Evolutionary conservation across 2,888 invertebrate genomes (phyloP).

Genomic region (Lasius fuliginosus): DNA sequence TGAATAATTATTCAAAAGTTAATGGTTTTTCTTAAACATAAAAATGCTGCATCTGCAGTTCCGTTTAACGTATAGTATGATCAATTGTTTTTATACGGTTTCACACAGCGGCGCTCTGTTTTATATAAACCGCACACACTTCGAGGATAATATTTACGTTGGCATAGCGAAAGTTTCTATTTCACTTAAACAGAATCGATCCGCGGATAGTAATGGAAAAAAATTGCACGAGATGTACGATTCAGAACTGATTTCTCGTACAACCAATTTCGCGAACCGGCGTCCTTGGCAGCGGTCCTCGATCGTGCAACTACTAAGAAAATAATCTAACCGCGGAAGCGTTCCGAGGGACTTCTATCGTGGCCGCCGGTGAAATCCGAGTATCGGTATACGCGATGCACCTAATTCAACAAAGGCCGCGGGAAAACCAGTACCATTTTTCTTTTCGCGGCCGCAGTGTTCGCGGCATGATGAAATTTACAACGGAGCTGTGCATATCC

Average conservation of each 20-base stretch:
- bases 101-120: slow-evolving; percentile 10
- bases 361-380: slow-evolving; percentile 8
- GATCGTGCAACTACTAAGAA: slow-evolving; percentile 21
- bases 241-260: slow-evolving; percentile 51
- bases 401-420: slow-evolving; percentile 24
- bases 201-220: slow-evolving; percentile 45
- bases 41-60: slow-evolving; percentile 22
- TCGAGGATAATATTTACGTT: slow-evolving; percentile 49
- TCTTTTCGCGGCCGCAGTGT: slow-evolving; percentile 1
- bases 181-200: slow-evolving; percentile 52
- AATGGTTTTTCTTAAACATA: neutral
- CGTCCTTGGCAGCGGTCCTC: slow-evolving; percentile 36
- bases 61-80: slow-evolving; percentile 21
- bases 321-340: slow-evolving; percentile 43
- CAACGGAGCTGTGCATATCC: slow-evolving; percentile 30
- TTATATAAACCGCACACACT: slow-evolving; percentile 39
- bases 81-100: slow-evolving; percentile 41
- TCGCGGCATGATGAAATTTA: slow-evolving; percentile 46
- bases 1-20: neutral
- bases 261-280: slow-evolving; percentile 46
- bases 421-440: slow-evolving; percentile 33
- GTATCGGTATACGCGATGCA: slow-evolving; percentile 20
- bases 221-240: slow-evolving; percentile 42
- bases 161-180: slow-evolving; percentile 51
- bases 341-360: slow-evolving; percentile 7